A percentile compares a stretch with the other conserved stretches of the same genome.
Evolutionary conservation across 2,797 vertebrate genomes (phyloP).

Genomic region (Cossypha heuglini): DNA sequence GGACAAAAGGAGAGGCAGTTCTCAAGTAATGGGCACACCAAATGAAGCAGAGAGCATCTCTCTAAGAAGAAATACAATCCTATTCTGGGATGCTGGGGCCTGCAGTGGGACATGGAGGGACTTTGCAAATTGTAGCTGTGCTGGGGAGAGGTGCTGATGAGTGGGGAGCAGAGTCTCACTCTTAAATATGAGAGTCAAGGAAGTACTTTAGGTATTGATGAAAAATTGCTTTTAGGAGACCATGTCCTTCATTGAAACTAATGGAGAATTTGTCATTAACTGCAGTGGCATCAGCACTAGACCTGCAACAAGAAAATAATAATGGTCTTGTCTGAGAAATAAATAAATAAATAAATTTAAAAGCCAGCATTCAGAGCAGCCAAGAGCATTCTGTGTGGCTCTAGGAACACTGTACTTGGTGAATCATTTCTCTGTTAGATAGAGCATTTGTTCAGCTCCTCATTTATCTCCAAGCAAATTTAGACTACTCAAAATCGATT

Average conservation of each 20-base stretch:
- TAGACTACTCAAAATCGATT: slow-evolving; percentile 43
- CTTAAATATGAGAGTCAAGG: neutral
- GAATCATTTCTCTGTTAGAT: slow-evolving; percentile 48
- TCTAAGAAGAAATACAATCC: neutral
- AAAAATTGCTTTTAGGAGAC: slow-evolving; percentile 29
- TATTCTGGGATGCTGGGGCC: neutral
- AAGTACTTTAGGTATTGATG: neutral
- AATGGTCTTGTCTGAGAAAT: neutral
- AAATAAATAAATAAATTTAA: neutral
- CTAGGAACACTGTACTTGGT: slow-evolving; percentile 2
- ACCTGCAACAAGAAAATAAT: slow-evolving; percentile 11
- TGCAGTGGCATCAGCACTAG: neutral
- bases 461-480: slow-evolving; percentile 66
- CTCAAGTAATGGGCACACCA: slow-evolving; percentile 35
- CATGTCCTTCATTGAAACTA: neutral
- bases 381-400: slow-evolving; percentile 14
- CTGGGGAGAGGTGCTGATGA: neutral
- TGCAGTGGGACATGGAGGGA: neutral
- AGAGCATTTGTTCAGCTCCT: slow-evolving; percentile 51
- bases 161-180: neutral
- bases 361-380: neutral
- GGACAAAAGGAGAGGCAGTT: slow-evolving; percentile 23
- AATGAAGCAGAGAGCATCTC: slow-evolving; percentile 12
- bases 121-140: neutral
- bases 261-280: neutral